Base-by-base conservation (phyloP, 2,888 invertebrate species). In the Catocala sponsa region DNA sequence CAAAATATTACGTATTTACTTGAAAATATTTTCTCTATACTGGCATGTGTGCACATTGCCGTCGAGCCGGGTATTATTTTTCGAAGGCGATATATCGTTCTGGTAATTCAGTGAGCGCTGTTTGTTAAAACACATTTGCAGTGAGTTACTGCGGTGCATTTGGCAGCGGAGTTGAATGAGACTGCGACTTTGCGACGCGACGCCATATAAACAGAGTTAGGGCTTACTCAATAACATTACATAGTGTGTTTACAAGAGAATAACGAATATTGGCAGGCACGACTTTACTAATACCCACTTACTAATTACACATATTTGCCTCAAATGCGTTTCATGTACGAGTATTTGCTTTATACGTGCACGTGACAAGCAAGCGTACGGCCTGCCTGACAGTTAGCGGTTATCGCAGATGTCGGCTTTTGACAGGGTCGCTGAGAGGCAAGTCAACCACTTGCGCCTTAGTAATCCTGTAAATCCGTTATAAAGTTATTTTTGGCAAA, bases 91-190 rank as follows among this genome's bases (percentile, higher is more conserved):
- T 79, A 76, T 77, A 79, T 80, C 60, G 63, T 74, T 74, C 70
- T 71, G 72, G 76, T 81, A 80, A 81, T 79, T 73, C 72, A 72
- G 68, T 64, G 63, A 69, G 70, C 69, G 76, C 68, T 74, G 76
- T 82, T 79, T 75, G 77, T 81, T 79, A 79, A 68, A 82, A 81
- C 78, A 76, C 84, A 87, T 89, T 84, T 83, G 69, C 74, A 63
- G 76, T 85, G 85, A 89, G 75, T 88, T 85, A 89, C 80, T 72
- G 78, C 74, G 72, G 74, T 84, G 85, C 82, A 86, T 86, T 89
- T 90, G 89, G 90, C 90, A 89, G 76, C 74, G 66, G 74, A 74
- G 70, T 74, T 78, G 78, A 75, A 81, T 74, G 74, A 74, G 72
- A 68, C 63, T 76, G 68, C 80, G 80, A 72, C 72, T 70, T 70